Conservation (phyloP, 2,797 vertebrate species). For the Melanotaenia nigrans region DNA sequence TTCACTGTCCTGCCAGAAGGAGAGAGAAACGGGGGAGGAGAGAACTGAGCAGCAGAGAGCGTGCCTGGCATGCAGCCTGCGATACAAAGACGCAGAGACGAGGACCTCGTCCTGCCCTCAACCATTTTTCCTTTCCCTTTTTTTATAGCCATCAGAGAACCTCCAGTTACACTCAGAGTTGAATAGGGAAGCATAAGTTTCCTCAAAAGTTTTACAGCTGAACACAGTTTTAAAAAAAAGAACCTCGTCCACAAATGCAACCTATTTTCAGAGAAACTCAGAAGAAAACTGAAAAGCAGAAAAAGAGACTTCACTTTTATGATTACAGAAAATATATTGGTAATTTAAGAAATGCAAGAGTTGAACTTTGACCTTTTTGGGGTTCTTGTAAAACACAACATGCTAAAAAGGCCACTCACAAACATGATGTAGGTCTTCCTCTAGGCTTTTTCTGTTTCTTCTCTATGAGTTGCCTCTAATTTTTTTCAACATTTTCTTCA, state of each 20-base stretch:
- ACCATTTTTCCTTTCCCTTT: slow-evolving; percentile 78
- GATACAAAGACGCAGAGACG: slow-evolving; percentile 69
- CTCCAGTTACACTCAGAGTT: slow-evolving; percentile 77
- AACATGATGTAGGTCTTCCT: slow-evolving; percentile 56
- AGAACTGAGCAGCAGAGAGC: slow-evolving; percentile 58
- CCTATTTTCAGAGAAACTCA: slow-evolving; percentile 48
- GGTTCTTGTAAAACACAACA: slow-evolving; percentile 53
- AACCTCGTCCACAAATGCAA: slow-evolving; percentile 53
- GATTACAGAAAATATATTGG: slow-evolving; percentile 27
- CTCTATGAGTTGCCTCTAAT: slow-evolving; percentile 6
- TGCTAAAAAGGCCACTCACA: slow-evolving; percentile 51
- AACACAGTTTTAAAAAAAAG: slow-evolving; percentile 60
- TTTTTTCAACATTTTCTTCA: slow-evolving; percentile 8
- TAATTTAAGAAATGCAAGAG: slow-evolving; percentile 48
- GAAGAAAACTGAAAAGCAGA: slow-evolving; percentile 32
- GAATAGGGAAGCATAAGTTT: slow-evolving; percentile 80
- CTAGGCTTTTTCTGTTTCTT: slow-evolving; percentile 14
- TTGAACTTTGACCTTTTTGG: slow-evolving; percentile 52
- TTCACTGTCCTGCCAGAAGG: slow-evolving; percentile 61
- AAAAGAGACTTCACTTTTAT: slow-evolving; percentile 50
- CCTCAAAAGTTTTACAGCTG: slow-evolving; percentile 82
- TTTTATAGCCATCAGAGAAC: slow-evolving; percentile 72
- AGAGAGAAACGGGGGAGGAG: slow-evolving; percentile 18
- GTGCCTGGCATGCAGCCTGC: slow-evolving; percentile 65
- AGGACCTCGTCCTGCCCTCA: slow-evolving; percentile 77